Evolutionary conservation across 1,140 invertebrate species (phyloP).

Genomic region (Reticulitermes speratus): DNA sequence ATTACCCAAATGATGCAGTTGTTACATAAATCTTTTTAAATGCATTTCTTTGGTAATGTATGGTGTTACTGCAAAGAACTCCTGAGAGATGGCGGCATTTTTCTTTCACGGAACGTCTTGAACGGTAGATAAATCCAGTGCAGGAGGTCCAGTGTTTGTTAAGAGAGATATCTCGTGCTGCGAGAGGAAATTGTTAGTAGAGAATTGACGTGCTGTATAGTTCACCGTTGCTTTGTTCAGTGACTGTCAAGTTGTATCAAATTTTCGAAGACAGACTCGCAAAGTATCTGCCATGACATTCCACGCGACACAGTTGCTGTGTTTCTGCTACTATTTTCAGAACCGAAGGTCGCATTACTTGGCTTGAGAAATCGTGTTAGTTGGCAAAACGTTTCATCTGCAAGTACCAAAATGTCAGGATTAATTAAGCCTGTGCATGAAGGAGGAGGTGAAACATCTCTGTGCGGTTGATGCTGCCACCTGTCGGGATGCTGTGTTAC

Average conservation of each 20-base stretch:
- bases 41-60: too few relatives aligned
- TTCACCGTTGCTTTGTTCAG: too few relatives aligned
- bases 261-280: not conserved
- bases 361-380: constrained; percentile 9
- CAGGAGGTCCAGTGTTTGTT: too few relatives aligned
- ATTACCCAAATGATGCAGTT: too few relatives aligned
- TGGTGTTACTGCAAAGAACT: too few relatives aligned
- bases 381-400: constrained; percentile 1
- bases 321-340: not conserved
- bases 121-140: too few relatives aligned
- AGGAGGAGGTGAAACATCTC: not conserved
- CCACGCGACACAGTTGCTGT: not conserved
- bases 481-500: not conserved
- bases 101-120: too few relatives aligned
- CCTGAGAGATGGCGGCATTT: too few relatives aligned
- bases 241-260: not conserved
- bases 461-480: not conserved
- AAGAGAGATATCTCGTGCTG: too few relatives aligned
- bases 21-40: too few relatives aligned
- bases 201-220: too few relatives aligned
- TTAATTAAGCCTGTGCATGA: not conserved
- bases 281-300: not conserved
- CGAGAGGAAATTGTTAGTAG: too few relatives aligned
- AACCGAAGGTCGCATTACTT: not conserved
- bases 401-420: constrained; percentile 6